phyloP scores from a whole-genome alignment of 1,140 invertebrate genomes.

The Phocides pigmalion region DNA sequence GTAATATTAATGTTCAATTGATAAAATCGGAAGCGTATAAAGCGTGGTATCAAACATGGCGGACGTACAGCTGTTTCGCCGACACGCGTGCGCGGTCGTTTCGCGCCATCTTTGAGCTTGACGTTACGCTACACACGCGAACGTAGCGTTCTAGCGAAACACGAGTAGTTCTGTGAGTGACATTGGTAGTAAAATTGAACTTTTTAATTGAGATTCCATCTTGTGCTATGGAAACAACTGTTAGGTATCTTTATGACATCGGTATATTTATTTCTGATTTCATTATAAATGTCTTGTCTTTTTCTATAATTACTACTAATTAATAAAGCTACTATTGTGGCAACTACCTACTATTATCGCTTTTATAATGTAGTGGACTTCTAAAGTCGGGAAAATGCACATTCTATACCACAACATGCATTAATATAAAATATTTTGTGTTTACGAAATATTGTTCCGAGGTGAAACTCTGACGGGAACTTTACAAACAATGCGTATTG shows the following conservation, averaged over 20 bases:
- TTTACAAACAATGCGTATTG: too few species aligned
- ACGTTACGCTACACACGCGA: slow-evolving; percentile 33
- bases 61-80: slow-evolving; percentile 51
- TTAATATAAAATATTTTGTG: too few species aligned
- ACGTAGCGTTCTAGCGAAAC: slow-evolving; percentile 11
- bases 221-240: background rate
- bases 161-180: slow-evolving; percentile 27
- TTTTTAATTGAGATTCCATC: slow-evolving; percentile 30
- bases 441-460: too few species aligned
- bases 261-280: background rate
- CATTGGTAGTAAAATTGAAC: slow-evolving; percentile 30
- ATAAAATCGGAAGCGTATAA: slow-evolving; percentile 31
- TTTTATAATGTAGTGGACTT: too few species aligned
- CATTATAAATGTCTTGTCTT: too few species aligned
- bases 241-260: too few species aligned
- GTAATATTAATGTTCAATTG: background rate
- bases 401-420: too few species aligned
- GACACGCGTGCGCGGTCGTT: slow-evolving; percentile 64
- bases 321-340: too few species aligned
- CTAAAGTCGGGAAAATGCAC: too few species aligned
- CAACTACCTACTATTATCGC: too few species aligned
- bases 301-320: too few species aligned
- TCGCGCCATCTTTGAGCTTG: slow-evolving; percentile 73
- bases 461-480: too few species aligned
- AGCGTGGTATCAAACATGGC: slow-evolving; percentile 60